Evolutionary conservation across 2,113 vertebrate genomes (phyloP), one percentile per base, ranked within the genome.

Genomic region (Calyptomena viridis): DNA sequence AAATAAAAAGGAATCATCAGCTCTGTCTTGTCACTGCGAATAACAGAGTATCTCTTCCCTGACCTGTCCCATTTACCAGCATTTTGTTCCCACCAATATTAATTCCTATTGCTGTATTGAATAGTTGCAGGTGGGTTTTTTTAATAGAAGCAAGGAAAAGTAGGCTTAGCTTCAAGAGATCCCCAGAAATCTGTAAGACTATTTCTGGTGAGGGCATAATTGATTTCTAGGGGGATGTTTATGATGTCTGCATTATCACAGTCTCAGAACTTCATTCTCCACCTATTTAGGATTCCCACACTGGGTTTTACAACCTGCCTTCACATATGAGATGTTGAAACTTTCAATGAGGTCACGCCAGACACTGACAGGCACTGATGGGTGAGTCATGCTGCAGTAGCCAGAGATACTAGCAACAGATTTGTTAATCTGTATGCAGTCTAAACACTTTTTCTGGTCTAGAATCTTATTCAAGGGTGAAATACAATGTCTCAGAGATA

Each of bases 311-410:
- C 94, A 92, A 91, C 90, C 88, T 91, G 89, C 90, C 90, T 94
- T 93, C 72, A 58, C 25, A 68, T 23, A 67, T 1, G 63, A 89
- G 74, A 97, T 82, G 84, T 55, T 93, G 95, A 97, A 97, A 97
- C 96, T 95, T 97, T 94, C 96, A 96, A 86, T 97, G 96, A 97
- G 96, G 97, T 97, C 97, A 96, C 95, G 89, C 84, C 97, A 98
- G 96, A 90, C 91, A 82, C 97, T 96, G 96, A 97, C 97, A 97
- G 95, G 97, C 94, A 94, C 95, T 96, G 97, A 97, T 90, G 96
- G 84, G 96, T 98, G 98, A 98, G 93, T 98, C 98, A 98, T 98
- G 89, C 95, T 95, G 97, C 97, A 97, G 97, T 97, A 98, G 78
- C 97, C 97, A 96, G 97, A 96, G 96, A 97, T 97, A 97, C 95